Evolutionary conservation across 1,140 invertebrate species (phyloP), one percentile per base, ranked within the genome.

Genomic region (Aradophagus sp.): DNA sequence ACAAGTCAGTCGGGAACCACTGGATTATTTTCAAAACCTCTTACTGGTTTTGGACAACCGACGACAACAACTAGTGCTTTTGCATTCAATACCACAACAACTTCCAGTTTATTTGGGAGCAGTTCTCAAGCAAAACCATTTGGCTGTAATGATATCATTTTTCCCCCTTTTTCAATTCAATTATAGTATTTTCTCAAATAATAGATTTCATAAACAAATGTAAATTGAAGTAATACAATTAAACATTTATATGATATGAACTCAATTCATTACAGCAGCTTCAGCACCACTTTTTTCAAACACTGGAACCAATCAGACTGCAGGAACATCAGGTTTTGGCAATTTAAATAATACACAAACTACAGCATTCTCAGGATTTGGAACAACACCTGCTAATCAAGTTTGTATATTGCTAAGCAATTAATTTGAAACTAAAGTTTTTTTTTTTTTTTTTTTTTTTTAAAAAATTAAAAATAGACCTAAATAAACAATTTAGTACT

Each of bases 31-130:
- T 82, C 82, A 12, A 88, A 87, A 58, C 84, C 82, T 10, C 81
- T 86, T 27, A 75, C 81, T 14, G 77, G 78, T 31, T 87, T 91
- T 75, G 89, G 88, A 2, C 84, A 87, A n/a, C 80, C 88, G 26
- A 81, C 87, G 0, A 87, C 88, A 4, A 87, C 88, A 3, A 87
- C 87, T 0, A 88, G 88, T 47, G 86, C 84, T 10, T 89, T 91
- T 79, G 87, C 87, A 16, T 87, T 87, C n/a, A 85, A 85, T 47
- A 66, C 84, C 8, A 82, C 86, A 0, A 84, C 87, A 7, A 80
- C 83, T 0, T 79, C 86, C 15, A 85, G 81, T 75, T 47, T 85
- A 2, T 87, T 87, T 72, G 84, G 82, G 2, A 74, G 65, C 5
- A 85, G 80, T 68, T 76, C 80, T 23, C 84, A 85, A 75, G 63